These are phyloP conservation scores for Drosophila falleni DNA, from an alignment of 2,888 invertebrate genomes.

Conservation along the genomic window DNA sequence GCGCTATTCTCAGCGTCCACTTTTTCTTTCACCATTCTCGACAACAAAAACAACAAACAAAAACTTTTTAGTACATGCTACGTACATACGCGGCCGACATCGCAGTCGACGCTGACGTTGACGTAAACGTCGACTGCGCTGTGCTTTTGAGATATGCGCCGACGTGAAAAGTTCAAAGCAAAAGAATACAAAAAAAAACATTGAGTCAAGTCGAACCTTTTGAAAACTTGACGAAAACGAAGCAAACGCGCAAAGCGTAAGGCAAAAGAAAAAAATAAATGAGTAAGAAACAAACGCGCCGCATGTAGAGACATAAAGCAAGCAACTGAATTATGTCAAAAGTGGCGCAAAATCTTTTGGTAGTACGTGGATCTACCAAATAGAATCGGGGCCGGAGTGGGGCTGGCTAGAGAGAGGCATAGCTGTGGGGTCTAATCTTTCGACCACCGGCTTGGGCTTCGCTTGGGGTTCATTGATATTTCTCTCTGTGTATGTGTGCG, in stretches of 20 bases:
- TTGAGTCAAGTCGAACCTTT: constrained; percentile 55
- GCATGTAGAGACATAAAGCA: constrained; percentile 27
- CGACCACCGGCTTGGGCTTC: constrained; percentile 11
- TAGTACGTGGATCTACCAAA: constrained; percentile 30
- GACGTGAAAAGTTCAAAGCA: constrained; percentile 71
- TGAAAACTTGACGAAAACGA: constrained; percentile 74
- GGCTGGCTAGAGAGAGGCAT: not conserved
- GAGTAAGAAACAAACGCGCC: constrained; percentile 31
- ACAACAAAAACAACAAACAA: constrained; percentile 57
- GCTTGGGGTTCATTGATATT: constrained; percentile 73
- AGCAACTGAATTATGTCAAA: constrained; percentile 69
- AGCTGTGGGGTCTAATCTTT: constrained; percentile 38
- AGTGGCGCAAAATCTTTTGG: constrained; percentile 72
- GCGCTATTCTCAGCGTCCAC: constrained; percentile 36
- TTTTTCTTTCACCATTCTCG: constrained; percentile 66
- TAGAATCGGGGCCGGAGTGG: constrained; percentile 3
- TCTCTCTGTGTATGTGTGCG: constrained; percentile 13
- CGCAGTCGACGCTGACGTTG: constrained; percentile 27
- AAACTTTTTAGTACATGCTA: constrained; percentile 55
- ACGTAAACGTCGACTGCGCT: constrained; percentile 34
- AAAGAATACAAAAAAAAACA: constrained; percentile 45
- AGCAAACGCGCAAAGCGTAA: constrained; percentile 51
- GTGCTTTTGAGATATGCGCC: constrained; percentile 48
- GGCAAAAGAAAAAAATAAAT: constrained; percentile 30
- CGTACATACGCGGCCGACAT: constrained; percentile 13